phyloP scores from a whole-genome alignment of 2,797 vertebrate species.

The Urophycis tenuis region DNA sequence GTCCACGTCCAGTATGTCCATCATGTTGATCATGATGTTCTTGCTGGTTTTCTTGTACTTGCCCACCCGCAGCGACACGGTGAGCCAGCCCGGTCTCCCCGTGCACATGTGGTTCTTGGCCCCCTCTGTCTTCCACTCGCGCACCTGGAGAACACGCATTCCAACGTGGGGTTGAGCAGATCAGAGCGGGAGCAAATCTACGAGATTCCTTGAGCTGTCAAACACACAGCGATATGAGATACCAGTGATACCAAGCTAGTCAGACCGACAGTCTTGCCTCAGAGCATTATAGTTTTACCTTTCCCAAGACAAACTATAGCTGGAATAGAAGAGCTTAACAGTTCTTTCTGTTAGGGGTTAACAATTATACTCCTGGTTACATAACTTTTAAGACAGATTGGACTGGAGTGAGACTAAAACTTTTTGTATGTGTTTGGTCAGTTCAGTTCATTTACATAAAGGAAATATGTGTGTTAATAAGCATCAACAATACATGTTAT shows the following conservation, averaged over 20 bases:
- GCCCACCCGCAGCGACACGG: conserved; percentile 90
- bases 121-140: conserved; percentile 86
- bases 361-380: too few relatives aligned
- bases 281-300: not conserved
- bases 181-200: not conserved
- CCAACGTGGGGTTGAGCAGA: not conserved
- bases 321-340: not conserved
- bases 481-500: too few relatives aligned
- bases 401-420: not conserved
- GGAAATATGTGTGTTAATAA: not conserved
- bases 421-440: not conserved
- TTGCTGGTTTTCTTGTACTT: conserved; percentile 97
- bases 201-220: too few relatives aligned
- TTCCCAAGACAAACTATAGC: not conserved
- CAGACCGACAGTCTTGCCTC: not conserved
- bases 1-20: conserved; percentile 96
- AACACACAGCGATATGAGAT: not conserved
- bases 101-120: conserved; percentile 91
- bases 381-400: not conserved
- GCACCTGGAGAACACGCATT: conserved; percentile 69
- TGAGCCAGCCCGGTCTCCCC: conserved; percentile 92
- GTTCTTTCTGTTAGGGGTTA: not conserved
- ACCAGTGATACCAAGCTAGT: not conserved
- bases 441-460: not conserved
- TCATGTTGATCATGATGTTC: conserved; percentile 97